Base-by-base conservation (phyloP, 2,797 vertebrate species). In the Sylvia borin region DNA sequence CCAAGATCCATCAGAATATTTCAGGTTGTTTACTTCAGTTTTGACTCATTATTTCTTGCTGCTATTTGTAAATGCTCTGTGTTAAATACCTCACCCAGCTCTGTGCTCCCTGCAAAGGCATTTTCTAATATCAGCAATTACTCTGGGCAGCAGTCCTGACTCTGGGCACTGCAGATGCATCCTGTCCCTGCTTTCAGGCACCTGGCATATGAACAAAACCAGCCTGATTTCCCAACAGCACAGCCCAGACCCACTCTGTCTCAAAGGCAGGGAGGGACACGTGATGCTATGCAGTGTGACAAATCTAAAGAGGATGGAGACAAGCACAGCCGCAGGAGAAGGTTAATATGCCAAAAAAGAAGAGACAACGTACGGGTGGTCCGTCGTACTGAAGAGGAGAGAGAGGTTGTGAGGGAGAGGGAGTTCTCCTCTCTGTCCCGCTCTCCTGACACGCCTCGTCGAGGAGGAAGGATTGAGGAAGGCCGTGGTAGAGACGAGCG, bases 401-500 rank as follows among this genome's bases (percentile, higher is more conserved):
- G 95, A 54, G 98, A 98, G 38, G 97, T 76, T 89, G 98, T 98
- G 91, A 98, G 96, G 71, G 98, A 98, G 92, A 99, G 98, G 66
- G 99, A 99, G 88, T 98, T 99, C 93, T 99, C 99, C 73, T 99
- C 99, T 4, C 98, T 98, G 87, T 99, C 99, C 16, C 98, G 95
- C 65, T 98, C 98, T 94, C 98, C 98, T 10, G 98, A 98, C 1
- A 96, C 64, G 31, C 98, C 98, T 93, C 98, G 98, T 72, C 99
- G 99, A 87, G 98, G 96, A 85, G 98, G 98, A 79, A 99, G 98
- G 74, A 99, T 98, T 11, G 99, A 99, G 70, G 98, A 98, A 48
- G 99, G 99, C 78, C 99, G 98, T 3, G 98, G 99, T 68, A 99
- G 96, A 47, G 99, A 99, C 18, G 99, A 99, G 70, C 98, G 98